Base-by-base conservation (phyloP, 2,113 vertebrate genomes). In the Cavia aperea region DNA sequence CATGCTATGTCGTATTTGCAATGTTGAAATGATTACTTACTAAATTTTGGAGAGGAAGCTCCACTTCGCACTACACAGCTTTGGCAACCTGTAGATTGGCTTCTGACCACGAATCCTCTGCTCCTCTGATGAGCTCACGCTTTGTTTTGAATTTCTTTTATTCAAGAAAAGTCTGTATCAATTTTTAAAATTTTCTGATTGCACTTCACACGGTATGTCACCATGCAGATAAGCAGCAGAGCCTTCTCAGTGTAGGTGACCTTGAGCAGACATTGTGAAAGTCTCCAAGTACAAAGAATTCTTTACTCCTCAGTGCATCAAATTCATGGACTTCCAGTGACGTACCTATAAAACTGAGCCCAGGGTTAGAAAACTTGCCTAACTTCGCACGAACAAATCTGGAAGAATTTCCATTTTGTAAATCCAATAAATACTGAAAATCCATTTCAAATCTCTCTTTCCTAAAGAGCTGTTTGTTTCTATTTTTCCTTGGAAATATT, bases 121-220 rank as follows among this genome's bases (percentile, higher is more conserved):
- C 29, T 51, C 2, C 66, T 91, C 21, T 16, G 33, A 43, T 7
- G 11, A 39, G 49, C 4, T 70, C 75, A 16, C 5, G 8, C 54
- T 26, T 63, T 26, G 24, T 73, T 96, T 66, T 75, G n/a, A 82
- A 58, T 89, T 93, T 86, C 18, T 77, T 68, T 65, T 68, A 12
- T 12, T 75, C 58, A 91, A 83, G 31, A 82, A 92, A 81, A 68
- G 14, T 39, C 79, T 31, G 70, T 33, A 33, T 1, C 26, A 63
- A 14, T 36, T 87, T 86, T 29, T 88, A 65, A 49, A 15, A 49
- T 86, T 86, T 93, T 56, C 49, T 79, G 39, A 86, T 51, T 79
- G 51, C 60, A 94, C 58, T 93, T 94, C 39, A 72, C 60, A 58
- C 68, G 58, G 39, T n/a, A 75, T 21, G 5, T 81, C 58, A 51